These are phyloP conservation scores for Leucosticte australis DNA, from an alignment of 2,113 vertebrate genomes.

Conservation along the genomic window DNA sequence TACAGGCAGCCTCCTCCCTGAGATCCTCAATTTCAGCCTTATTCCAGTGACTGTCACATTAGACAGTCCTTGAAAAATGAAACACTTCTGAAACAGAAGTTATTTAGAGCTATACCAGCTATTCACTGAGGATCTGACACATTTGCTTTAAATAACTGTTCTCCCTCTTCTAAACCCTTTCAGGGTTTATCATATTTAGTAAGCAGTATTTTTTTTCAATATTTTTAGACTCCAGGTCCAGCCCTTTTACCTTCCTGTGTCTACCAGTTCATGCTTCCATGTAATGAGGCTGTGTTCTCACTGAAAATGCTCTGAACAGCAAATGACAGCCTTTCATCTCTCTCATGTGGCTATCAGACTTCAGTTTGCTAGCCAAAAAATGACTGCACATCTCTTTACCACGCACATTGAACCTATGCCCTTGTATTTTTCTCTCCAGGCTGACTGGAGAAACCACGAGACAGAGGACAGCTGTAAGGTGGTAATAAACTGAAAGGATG, in stretches of 20 bases:
- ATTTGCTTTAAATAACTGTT: neutral
- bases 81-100: neutral
- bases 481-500: neutral
- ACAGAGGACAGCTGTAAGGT: neutral
- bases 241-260: neutral
- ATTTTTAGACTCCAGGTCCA: neutral
- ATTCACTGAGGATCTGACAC: neutral
- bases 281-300: neutral
- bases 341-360: neutral
- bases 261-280: neutral
- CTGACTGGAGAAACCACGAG: neutral
- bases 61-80: neutral
- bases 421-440: neutral
- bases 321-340: neutral
- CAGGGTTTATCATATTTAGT: neutral
- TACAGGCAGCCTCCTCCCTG: accelerated
- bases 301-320: neutral
- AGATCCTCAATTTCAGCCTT: neutral
- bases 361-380: neutral
- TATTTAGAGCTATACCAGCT: neutral
- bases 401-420: neutral
- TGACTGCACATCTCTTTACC: neutral
- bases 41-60: neutral
- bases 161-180: neutral
- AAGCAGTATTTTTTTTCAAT: neutral